Base-by-base conservation (phyloP, 2,888 invertebrate species). In the Philereme vetulata region DNA sequence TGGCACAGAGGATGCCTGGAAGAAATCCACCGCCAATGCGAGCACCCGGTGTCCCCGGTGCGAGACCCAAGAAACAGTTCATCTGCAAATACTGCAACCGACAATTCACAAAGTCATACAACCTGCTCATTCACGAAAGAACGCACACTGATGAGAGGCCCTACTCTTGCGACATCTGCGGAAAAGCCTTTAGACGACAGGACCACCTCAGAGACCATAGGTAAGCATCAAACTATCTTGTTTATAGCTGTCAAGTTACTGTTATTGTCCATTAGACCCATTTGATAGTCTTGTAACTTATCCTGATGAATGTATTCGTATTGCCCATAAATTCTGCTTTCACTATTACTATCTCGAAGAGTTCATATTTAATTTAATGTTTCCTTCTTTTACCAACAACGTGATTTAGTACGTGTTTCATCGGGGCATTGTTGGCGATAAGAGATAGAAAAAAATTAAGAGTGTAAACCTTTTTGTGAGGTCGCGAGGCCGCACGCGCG, bases 101-200 rank as follows among this genome's bases (percentile, higher is more conserved):
- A 42, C 98, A 98, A 82, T 99, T 99, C 91, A 99, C 98, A 68
- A 99, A 99, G 88, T 98, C 98, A 51, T 99, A 99, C 93, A 99
- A 99, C 87, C 93, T 99, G 74, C 94, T 99, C 77, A 99, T 99
- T 74, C 99, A 99, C 86, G 99, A 98, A 85, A 94, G 98, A 77
- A 99, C 98, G 3, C 99, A 99, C 85, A 99, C 98, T 42, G 98
- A 98, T 82, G 98, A 99, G 88, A 93, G 98, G 64, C 98, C 98
- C 8, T 99, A 98, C 87, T 96, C 97, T 44, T 98, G 98, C 85
- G 98, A 98, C 85, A 97, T 98, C 72, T 98, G 98, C 86, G 97
- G 97, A 68, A 98, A 98, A 86, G 97, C 98, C 21, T 99, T 98
- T 93, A 94, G 98, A 66, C 94, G 98, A 75, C 98, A 98, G 91